Percentiles rank a stretch among this genome's conserved stretches.
These are phyloP conservation scores for Ichneumoninae sp. DNA, from an alignment of 2,888 invertebrate genomes.

Conservation along the genomic window DNA sequence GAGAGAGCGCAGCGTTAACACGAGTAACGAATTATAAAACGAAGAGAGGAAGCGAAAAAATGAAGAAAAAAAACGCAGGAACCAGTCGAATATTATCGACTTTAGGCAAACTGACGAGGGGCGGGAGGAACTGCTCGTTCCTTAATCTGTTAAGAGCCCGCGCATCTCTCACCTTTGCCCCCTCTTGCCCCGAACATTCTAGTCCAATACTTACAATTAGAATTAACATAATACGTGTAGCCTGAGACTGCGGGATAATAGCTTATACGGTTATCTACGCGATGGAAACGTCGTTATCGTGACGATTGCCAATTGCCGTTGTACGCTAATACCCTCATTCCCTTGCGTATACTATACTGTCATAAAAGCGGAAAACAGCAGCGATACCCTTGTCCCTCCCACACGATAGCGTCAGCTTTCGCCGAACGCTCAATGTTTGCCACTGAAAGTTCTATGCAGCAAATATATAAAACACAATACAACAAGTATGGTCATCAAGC, in stretches of 20 bases:
- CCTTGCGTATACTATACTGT: constrained; percentile 24
- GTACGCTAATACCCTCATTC: constrained; percentile 26
- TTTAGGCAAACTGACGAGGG: constrained; percentile 20
- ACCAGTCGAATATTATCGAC: constrained; percentile 43
- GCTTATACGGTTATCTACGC: constrained; percentile 36
- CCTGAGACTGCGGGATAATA: constrained; percentile 57
- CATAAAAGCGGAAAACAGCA: constrained; percentile 6
- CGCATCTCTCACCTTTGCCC: constrained; percentile 45
- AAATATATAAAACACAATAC: constrained; percentile 15
- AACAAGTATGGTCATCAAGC: constrained; percentile 40
- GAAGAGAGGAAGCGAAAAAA: not conserved
- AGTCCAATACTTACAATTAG: constrained; percentile 69
- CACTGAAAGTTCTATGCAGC: constrained; percentile 35
- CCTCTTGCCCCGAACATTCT: constrained; percentile 69
- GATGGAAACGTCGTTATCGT: constrained; percentile 4
- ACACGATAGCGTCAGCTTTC: constrained; percentile 43
- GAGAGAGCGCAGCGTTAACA: constrained; percentile 38
- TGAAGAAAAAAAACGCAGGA: constrained; percentile 27
- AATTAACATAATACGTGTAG: constrained; percentile 59
- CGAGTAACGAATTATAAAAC: constrained; percentile 45
- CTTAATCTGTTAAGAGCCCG: constrained; percentile 21
- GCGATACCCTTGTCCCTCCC: constrained; percentile 20
- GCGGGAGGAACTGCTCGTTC: constrained; percentile 14
- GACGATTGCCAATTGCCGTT: constrained; percentile 8
- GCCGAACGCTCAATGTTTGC: constrained; percentile 43